These are phyloP conservation scores for Pseudomyrmex gracilis DNA, from an alignment of 1,140 invertebrate species.

Conservation along the genomic window DNA sequence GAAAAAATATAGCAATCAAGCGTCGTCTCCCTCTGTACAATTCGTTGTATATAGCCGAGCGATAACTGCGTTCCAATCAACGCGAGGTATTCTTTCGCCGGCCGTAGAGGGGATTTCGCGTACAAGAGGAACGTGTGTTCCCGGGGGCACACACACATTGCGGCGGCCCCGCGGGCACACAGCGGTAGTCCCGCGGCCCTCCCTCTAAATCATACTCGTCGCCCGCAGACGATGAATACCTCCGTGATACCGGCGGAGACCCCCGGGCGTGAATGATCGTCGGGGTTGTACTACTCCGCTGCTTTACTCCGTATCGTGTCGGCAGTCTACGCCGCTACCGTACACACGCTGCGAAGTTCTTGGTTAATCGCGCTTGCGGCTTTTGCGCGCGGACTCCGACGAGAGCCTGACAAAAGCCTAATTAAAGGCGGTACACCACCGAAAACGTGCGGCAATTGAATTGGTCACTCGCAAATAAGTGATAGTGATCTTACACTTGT, in stretches of 20 bases:
- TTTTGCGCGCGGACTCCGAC: neutral
- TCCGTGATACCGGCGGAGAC: slow-evolving; percentile 7
- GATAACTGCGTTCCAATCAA: slow-evolving; percentile 39
- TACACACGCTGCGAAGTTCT: slow-evolving; percentile 10
- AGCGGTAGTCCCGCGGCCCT: slow-evolving; percentile 44
- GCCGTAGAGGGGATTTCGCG: neutral
- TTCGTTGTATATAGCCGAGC: neutral
- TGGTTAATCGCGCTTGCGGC: slow-evolving; percentile 24
- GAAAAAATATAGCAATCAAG: slow-evolving; percentile 40
- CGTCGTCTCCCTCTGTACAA: neutral
- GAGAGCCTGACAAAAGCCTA: neutral
- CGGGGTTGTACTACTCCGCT: slow-evolving; percentile 26
- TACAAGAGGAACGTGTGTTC: slow-evolving; percentile 1
- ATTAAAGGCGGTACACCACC: neutral
- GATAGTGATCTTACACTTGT: neutral
- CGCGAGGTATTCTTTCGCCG: slow-evolving; percentile 11
- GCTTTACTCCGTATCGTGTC: slow-evolving; percentile 39
- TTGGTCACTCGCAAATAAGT: neutral
- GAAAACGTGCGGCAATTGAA: neutral
- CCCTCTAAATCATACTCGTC: slow-evolving; percentile 64
- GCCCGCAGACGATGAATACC: slow-evolving; percentile 56
- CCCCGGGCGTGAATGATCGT: slow-evolving; percentile 33
- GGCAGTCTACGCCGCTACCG: slow-evolving; percentile 45
- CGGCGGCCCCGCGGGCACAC: slow-evolving; percentile 7
- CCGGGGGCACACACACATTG: neutral